Conservation (phyloP, 53 echinoderm and acorn worm genomes). For the Astropecten irregularis region DNA sequence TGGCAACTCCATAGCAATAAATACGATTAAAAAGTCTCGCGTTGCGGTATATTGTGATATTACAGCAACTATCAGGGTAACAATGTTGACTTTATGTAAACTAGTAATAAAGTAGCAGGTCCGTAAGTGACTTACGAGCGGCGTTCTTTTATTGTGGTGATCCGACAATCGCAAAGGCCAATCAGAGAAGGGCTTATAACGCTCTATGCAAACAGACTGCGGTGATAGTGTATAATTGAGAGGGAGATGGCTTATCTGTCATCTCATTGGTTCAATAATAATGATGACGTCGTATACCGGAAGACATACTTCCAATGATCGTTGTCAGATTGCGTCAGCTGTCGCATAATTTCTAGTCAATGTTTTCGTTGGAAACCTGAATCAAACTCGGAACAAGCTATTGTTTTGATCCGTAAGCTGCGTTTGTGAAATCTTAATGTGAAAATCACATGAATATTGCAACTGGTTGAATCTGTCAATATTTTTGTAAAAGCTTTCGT, state of each 20-base stretch:
- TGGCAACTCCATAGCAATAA: conserved; percentile 15
- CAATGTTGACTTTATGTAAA: conserved; percentile 34
- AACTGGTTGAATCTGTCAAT: too few species aligned
- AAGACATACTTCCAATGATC: too few species aligned
- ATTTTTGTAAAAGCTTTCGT: too few species aligned
- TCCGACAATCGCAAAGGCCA: too few species aligned
- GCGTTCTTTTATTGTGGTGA: background rate
- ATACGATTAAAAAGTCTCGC: background rate
- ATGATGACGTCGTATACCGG: background rate
- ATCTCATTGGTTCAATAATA: conserved; percentile 11
- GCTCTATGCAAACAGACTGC: background rate
- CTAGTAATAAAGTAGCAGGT: conserved; percentile 25
- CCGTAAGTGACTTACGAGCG: conserved; percentile 7
- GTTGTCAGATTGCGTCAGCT: too few species aligned
- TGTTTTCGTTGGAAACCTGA: too few species aligned
- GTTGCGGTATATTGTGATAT: background rate
- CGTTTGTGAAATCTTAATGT: too few species aligned
- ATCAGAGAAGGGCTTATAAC: conserved; percentile 18
- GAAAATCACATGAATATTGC: too few species aligned
- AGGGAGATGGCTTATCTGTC: background rate
- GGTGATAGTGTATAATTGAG: background rate
- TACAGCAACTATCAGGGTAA: background rate
- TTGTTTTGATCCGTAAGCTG: too few species aligned
- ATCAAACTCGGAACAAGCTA: too few species aligned
- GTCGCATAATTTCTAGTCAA: too few species aligned